Percentiles rank a stretch among this genome's conserved stretches.
These are phyloP conservation scores for Trachemys scripta DNA, from an alignment of 2,113 vertebrate species.

Conservation along the genomic window DNA sequence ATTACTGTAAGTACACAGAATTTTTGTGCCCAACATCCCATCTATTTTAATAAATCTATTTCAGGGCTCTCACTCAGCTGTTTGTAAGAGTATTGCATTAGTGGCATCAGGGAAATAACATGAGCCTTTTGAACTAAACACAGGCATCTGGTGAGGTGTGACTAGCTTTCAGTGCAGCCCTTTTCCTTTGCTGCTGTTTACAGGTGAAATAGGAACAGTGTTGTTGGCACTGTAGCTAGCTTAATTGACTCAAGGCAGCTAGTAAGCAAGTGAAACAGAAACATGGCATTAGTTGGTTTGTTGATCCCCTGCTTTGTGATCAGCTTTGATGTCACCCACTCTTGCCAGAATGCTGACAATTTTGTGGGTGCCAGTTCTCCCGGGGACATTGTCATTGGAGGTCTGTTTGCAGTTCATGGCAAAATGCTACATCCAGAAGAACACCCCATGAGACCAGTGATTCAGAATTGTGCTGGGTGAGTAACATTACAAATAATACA, in stretches of 20 bases:
- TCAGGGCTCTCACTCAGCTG: background rate
- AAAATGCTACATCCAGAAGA: slow-evolving; percentile 75
- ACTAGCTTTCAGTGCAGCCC: slow-evolving; percentile 27
- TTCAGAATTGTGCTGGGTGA: slow-evolving; percentile 83
- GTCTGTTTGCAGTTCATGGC: slow-evolving; percentile 80
- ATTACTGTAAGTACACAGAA: background rate
- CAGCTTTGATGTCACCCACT: slow-evolving; percentile 5
- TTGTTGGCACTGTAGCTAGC: background rate
- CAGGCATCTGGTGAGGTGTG: slow-evolving; percentile 53
- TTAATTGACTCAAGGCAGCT: slow-evolving; percentile 43
- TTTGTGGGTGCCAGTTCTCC: slow-evolving; percentile 77
- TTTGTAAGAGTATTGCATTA: background rate
- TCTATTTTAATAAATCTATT: slow-evolving; percentile 5
- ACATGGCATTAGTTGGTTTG: slow-evolving; percentile 70
- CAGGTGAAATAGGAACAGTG: slow-evolving; percentile 59
- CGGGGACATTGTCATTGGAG: slow-evolving; percentile 80
- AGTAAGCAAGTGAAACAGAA: slow-evolving; percentile 49
- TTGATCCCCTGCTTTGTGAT: slow-evolving; percentile 64
- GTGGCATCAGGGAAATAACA: slow-evolving; percentile 23
- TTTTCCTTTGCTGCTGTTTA: slow-evolving; percentile 55
- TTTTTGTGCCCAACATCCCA: background rate
- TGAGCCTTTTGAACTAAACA: slow-evolving; percentile 50
- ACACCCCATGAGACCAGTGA: slow-evolving; percentile 75
- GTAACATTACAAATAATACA: slow-evolving; percentile 46
- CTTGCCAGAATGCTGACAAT: slow-evolving; percentile 75